These are phyloP conservation scores for Furcula furcula DNA, from an alignment of 2,888 invertebrate genomes.

Conservation along the genomic window DNA sequence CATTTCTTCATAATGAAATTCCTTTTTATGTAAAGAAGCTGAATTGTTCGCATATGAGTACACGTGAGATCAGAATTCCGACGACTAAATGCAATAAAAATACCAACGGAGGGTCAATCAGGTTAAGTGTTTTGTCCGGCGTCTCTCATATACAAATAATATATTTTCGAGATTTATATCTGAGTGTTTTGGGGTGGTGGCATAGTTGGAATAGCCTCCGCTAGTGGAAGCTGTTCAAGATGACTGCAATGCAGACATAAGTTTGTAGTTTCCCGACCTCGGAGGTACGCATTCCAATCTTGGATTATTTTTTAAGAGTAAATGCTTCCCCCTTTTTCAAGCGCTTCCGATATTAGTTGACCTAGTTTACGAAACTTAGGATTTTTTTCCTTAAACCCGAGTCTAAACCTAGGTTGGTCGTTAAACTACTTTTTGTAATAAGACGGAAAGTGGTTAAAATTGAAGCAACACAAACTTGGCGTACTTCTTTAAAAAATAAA, in stretches of 20 bases:
- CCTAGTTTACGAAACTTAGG: too few relatives aligned
- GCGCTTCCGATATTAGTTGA: too few relatives aligned
- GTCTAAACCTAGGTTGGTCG: too few relatives aligned
- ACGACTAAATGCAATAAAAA: conserved; percentile 62
- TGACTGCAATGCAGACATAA: conserved; percentile 13
- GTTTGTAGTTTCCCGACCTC: conserved; percentile 19
- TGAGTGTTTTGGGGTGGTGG: conserved; percentile 46
- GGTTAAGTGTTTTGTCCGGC: conserved; percentile 66
- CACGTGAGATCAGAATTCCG: conserved; percentile 43
- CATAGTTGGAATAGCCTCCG: conserved; percentile 51
- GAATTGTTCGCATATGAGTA: conserved; percentile 42
- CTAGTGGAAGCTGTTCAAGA: conserved; percentile 1
- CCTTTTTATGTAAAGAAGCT: conserved; percentile 34
- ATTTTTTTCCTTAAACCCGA: too few relatives aligned
- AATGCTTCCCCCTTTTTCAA: conserved; percentile 19
- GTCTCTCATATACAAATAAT: conserved; percentile 51
- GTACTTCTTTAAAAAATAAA: too few relatives aligned
- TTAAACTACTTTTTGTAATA: too few relatives aligned
- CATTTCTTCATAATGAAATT: too few relatives aligned
- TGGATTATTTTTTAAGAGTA: conserved; percentile 16
- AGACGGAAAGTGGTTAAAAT: too few relatives aligned
- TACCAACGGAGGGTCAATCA: conserved; percentile 68
- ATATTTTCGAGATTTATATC: conserved; percentile 62
- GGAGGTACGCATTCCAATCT: conserved; percentile 24
- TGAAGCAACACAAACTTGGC: too few relatives aligned